These are phyloP conservation scores for Therioaphis trifolii DNA, from an alignment of 2,888 invertebrate genomes.

Conservation along the genomic window DNA sequence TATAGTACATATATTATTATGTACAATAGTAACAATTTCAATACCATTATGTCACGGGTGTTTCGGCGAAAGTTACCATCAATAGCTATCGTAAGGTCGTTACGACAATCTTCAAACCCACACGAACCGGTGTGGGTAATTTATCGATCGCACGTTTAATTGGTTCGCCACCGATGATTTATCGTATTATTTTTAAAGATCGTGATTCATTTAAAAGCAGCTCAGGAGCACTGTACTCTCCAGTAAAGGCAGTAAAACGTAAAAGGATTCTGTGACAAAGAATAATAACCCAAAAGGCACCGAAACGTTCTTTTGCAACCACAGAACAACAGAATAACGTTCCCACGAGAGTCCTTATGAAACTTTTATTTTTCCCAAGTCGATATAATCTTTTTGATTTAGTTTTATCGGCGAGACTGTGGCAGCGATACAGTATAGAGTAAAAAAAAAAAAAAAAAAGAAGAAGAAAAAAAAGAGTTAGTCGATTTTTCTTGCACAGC, in stretches of 20 bases:
- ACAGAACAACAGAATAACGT: constrained; percentile 48
- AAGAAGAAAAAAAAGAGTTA: constrained; percentile 21
- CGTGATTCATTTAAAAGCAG: constrained; percentile 9
- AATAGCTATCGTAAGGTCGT: neutral
- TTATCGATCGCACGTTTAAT: neutral
- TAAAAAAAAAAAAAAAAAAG: neutral
- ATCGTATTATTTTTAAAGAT: constrained; percentile 14
- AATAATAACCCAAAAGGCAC: constrained; percentile 41
- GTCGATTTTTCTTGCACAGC: constrained; percentile 53
- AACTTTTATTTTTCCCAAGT: constrained; percentile 61
- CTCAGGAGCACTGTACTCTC: too few relatives aligned
- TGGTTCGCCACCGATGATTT: neutral
- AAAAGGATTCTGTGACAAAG: constrained; percentile 49
- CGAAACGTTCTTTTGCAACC: constrained; percentile 32
- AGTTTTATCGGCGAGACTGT: constrained; percentile 57
- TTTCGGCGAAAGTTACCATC: neutral
- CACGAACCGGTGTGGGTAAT: neutral
- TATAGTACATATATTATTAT: neutral
- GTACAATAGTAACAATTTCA: neutral
- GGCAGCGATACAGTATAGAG: neutral
- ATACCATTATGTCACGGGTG: neutral
- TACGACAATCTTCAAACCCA: neutral
- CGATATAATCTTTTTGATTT: constrained; percentile 63
- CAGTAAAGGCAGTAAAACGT: constrained; percentile 33
- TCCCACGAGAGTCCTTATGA: constrained; percentile 59